Evolutionary conservation across 2,797 vertebrate species (phyloP).

Genomic region (Mus minutoides): DNA sequence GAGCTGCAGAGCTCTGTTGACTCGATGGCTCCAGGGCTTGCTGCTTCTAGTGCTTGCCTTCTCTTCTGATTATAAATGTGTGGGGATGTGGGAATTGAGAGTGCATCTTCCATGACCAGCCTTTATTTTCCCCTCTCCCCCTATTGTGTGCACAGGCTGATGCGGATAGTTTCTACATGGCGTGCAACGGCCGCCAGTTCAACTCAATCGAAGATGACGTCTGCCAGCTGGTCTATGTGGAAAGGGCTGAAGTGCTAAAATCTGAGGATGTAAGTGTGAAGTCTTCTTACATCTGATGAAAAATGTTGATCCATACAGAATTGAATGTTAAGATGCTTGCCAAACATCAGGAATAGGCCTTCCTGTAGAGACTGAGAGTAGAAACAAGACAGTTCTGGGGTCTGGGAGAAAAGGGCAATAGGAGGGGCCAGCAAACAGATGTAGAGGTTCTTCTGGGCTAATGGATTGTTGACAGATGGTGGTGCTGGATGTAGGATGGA

Average conservation of each 20-base stretch:
- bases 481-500: neutral
- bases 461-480: neutral
- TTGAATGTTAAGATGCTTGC: neutral
- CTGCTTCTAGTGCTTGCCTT: constrained; percentile 11
- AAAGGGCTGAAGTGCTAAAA: constrained; percentile 96
- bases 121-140: constrained; percentile 15
- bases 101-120: neutral
- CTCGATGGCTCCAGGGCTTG: neutral
- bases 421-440: neutral
- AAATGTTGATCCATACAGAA: neutral
- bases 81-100: constrained; percentile 20
- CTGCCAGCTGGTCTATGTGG: constrained; percentile 97
- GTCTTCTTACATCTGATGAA: neutral
- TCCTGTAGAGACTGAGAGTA: neutral
- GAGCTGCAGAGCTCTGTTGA: neutral
- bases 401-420: neutral
- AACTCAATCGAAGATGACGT: constrained; percentile 99
- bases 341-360: neutral
- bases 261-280: constrained; percentile 93
- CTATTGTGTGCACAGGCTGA: constrained; percentile 88
- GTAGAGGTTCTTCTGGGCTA: neutral
- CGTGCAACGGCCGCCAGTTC: constrained; percentile 96
- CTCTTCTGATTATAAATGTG: neutral
- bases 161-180: constrained; percentile 96
- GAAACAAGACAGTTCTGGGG: neutral